A percentile compares a stretch with the other conserved stretches of the same genome.
These are phyloP conservation scores for Atrina japonica DNA, from an alignment of 2,888 invertebrate species.

Conservation along the genomic window DNA sequence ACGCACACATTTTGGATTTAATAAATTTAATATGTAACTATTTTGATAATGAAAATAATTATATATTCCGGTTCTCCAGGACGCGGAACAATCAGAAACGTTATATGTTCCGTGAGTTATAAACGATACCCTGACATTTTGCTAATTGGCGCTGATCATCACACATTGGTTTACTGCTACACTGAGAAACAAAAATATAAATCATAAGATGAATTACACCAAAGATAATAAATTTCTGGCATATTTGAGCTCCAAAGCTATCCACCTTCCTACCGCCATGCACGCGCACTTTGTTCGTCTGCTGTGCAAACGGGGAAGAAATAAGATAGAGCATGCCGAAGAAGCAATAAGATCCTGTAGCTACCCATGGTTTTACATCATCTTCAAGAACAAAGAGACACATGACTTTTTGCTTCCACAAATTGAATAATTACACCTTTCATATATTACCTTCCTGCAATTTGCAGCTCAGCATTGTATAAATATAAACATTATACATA, in stretches of 20 bases:
- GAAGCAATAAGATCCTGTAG: constrained; percentile 8
- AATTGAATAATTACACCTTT: constrained; percentile 33
- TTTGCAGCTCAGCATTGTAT: constrained; percentile 4
- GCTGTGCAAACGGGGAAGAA: constrained; percentile 15
- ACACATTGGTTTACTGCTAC: too few relatives aligned
- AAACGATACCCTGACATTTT: too few relatives aligned
- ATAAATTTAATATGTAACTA: too few relatives aligned
- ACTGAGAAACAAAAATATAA: neutral
- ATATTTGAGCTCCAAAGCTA: constrained; percentile 7
- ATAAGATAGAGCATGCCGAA: neutral
- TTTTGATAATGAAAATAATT: too few relatives aligned
- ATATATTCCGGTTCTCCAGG: too few relatives aligned
- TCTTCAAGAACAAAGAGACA: constrained; percentile 23
- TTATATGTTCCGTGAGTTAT: too few relatives aligned
- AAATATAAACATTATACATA: neutral
- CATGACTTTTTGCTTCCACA: constrained; percentile 3
- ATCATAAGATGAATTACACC: constrained; percentile 4
- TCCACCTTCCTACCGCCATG: constrained; percentile 17
- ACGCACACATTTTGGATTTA: too few relatives aligned
- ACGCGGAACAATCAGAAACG: too few relatives aligned
- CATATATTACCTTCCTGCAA: constrained; percentile 7
- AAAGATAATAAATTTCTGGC: constrained; percentile 4
- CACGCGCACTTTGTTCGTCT: constrained; percentile 24
- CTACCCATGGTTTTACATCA: constrained; percentile 32
- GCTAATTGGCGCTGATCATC: too few relatives aligned